Conservation (phyloP, 2,113 vertebrate genomes). For the Apteryx owenii region DNA sequence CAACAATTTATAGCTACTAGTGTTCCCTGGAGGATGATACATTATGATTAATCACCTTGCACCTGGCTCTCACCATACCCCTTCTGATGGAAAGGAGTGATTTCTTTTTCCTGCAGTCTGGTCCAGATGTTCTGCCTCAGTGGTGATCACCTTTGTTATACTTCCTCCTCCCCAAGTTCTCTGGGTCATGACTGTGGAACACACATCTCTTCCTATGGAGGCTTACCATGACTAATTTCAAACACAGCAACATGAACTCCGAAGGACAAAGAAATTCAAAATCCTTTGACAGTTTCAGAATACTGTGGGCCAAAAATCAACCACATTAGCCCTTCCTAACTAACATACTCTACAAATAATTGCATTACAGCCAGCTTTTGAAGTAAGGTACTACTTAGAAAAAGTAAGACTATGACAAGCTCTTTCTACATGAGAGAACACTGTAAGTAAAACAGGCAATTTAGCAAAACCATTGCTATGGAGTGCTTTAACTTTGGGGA, state of each 20-base stretch:
- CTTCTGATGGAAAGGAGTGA: no score
- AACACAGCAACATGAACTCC: neutral
- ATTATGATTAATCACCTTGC: neutral
- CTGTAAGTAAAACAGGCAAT: neutral
- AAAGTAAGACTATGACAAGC: neutral
- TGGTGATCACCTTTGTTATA: no score
- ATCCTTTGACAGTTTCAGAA: neutral
- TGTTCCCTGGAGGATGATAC: neutral
- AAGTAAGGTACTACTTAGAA: neutral
- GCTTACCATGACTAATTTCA: neutral
- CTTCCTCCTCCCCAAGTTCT: neutral
- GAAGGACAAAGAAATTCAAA: neutral
- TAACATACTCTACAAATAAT: accelerated
- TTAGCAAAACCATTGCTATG: neutral
- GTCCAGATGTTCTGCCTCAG: neutral
- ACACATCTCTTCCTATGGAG: no score
- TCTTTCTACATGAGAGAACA: neutral
- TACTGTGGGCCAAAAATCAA: neutral
- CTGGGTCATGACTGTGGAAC: neutral
- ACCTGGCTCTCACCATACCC: no score
- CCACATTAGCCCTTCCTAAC: accelerated
- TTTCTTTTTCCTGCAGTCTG: neutral
- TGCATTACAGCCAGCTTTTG: neutral
- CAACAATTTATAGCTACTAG: accelerated
- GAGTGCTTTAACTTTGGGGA: neutral